Evolutionary conservation across 53 echinoderm and acorn worm genomes (phyloP).

Genomic region (Crossaster papposus): DNA sequence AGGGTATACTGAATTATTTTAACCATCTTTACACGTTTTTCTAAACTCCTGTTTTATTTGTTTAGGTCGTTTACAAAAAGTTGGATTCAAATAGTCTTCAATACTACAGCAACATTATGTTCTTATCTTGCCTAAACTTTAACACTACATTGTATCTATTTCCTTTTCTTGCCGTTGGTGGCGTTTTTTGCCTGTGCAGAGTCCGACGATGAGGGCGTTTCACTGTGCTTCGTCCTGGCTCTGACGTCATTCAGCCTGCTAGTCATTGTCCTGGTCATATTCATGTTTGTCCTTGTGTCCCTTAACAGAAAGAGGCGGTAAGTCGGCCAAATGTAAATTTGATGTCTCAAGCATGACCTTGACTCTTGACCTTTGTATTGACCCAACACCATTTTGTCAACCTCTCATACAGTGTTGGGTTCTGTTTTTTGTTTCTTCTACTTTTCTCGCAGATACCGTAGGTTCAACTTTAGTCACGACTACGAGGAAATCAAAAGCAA

Average conservation of each 20-base stretch:
- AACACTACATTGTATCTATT: not conserved
- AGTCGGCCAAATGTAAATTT: not conserved
- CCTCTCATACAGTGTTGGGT: too few relatives aligned
- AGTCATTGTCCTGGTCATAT: constrained; percentile 35
- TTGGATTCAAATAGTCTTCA: too few relatives aligned
- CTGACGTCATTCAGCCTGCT: constrained; percentile 48
- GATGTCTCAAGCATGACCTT: too few relatives aligned
- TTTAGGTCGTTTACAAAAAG: too few relatives aligned
- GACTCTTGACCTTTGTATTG: too few relatives aligned
- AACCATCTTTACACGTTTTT: too few relatives aligned
- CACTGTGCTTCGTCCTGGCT: constrained; percentile 56
- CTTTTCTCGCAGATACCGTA: constrained; percentile 1
- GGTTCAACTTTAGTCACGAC: constrained; percentile 54
- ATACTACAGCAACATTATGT: too few relatives aligned
- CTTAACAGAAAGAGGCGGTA: constrained; percentile 44
- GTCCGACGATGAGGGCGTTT: constrained; percentile 41
- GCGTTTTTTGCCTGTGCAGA: not conserved
- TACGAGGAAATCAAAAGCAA: constrained; percentile 57
- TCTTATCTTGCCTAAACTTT: not conserved
- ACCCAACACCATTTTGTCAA: too few relatives aligned
- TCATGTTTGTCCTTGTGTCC: constrained; percentile 31
- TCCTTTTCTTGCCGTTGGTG: not conserved
- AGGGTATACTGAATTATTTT: too few relatives aligned
- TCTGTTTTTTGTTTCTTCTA: not conserved
- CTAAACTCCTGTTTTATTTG: too few relatives aligned